Conservation (phyloP, 2,888 invertebrate species). For the Muschampia staudingeri region DNA sequence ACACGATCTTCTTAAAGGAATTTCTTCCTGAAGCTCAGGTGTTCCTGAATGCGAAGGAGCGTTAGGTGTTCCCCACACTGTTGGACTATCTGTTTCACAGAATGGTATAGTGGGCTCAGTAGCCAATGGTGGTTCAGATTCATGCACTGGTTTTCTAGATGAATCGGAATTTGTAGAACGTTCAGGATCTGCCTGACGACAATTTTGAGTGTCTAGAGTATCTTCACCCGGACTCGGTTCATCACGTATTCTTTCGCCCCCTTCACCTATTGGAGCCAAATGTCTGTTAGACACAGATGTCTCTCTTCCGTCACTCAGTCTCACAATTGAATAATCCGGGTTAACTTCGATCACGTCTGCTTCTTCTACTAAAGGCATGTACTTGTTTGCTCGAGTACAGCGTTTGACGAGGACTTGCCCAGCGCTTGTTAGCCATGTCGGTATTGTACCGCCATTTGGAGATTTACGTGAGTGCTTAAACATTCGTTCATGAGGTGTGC, state of each 20-base stretch:
- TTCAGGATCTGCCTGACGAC: not conserved
- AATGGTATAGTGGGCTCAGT: not conserved
- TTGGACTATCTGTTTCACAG: not conserved
- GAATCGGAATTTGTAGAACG: not conserved
- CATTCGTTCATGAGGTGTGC: slow-evolving; percentile 55
- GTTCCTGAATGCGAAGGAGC: not conserved
- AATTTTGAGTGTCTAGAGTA: not conserved
- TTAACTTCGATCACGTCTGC: not conserved
- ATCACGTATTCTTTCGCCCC: not conserved
- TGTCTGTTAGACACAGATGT: slow-evolving; percentile 30
- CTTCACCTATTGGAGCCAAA: slow-evolving; percentile 22
- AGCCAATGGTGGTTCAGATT: slow-evolving; percentile 6
- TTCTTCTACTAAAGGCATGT: slow-evolving; percentile 3
- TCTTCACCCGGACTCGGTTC: not conserved
- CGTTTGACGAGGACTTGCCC: not conserved
- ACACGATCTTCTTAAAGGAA: not conserved
- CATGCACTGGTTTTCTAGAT: not conserved
- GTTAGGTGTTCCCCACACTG: slow-evolving; percentile 1
- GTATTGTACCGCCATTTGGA: slow-evolving; percentile 40
- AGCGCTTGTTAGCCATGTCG: slow-evolving; percentile 2
- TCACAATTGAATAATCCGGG: slow-evolving; percentile 10
- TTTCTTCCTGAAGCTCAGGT: slow-evolving; percentile 7
- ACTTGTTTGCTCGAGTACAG: not conserved
- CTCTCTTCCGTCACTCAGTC: slow-evolving; percentile 9
- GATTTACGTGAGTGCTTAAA: slow-evolving; percentile 43